Evolutionary conservation across 2,797 vertebrate genomes (phyloP).

Genomic region (Pterois miles): DNA sequence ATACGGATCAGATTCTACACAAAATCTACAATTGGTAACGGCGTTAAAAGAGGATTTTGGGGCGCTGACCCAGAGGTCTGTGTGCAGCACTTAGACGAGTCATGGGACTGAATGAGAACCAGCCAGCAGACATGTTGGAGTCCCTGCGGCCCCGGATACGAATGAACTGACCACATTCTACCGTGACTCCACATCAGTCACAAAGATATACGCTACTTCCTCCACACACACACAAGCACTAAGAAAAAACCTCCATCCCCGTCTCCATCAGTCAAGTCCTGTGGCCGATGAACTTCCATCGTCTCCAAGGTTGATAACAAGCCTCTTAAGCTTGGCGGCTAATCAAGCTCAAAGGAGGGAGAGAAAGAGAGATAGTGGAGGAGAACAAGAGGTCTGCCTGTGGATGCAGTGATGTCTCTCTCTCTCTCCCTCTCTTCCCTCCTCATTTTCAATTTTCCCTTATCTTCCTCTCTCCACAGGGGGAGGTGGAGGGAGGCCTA

Average conservation of each 20-base stretch:
- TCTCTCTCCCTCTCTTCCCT: slow-evolving; percentile 53
- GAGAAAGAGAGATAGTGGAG: slow-evolving; percentile 65
- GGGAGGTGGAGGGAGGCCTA: slow-evolving; percentile 72
- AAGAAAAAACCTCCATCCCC: slow-evolving; percentile 45
- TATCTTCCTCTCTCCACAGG: slow-evolving; percentile 76
- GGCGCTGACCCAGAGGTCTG: background rate
- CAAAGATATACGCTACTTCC: slow-evolving; percentile 70
- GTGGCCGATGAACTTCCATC: slow-evolving; percentile 76
- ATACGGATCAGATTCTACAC: background rate
- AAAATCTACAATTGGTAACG: background rate
- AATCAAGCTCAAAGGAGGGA: slow-evolving; percentile 78
- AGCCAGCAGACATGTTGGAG: slow-evolving; percentile 70
- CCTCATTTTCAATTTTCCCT: slow-evolving; percentile 78
- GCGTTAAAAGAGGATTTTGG: background rate
- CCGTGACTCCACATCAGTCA: slow-evolving; percentile 74
- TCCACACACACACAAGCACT: slow-evolving; percentile 27
- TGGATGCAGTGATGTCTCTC: slow-evolving; percentile 64
- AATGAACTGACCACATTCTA: slow-evolving; percentile 71
- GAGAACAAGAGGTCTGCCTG: slow-evolving; percentile 61
- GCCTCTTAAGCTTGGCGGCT: slow-evolving; percentile 75
- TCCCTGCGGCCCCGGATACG: slow-evolving; percentile 54
- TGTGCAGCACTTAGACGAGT: background rate
- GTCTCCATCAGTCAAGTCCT: slow-evolving; percentile 69
- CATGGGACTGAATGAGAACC: slow-evolving; percentile 35
- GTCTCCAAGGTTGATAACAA: slow-evolving; percentile 78